Conservation (phyloP, 1,140 invertebrate genomes). For the Diorhabda carinulata region DNA sequence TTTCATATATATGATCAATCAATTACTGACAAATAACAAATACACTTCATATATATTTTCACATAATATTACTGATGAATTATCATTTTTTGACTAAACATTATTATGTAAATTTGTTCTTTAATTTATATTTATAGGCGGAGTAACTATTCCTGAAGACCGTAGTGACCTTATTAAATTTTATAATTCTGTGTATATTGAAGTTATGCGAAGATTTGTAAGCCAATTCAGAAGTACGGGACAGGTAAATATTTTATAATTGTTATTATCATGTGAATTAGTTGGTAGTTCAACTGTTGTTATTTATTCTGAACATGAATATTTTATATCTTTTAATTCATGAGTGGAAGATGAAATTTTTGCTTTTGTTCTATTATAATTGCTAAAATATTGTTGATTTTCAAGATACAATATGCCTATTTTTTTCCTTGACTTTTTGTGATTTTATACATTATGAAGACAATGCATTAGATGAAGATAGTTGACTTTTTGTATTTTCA, state of each 20-base stretch:
- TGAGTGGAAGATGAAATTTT: background rate
- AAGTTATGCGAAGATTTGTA: conserved; percentile 75
- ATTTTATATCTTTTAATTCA: background rate
- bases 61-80: too few relatives aligned
- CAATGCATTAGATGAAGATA: too few relatives aligned
- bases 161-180: conserved; percentile 90
- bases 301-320: background rate
- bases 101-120: background rate
- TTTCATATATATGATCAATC: too few relatives aligned
- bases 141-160: conserved; percentile 42
- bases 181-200: conserved; percentile 87
- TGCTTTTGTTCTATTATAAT: too few relatives aligned
- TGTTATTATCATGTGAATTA: background rate
- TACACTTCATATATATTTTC: too few relatives aligned
- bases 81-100: too few relatives aligned
- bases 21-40: too few relatives aligned
- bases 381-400: too few relatives aligned
- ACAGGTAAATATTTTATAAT: conserved; percentile 11
- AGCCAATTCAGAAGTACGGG: conserved; percentile 56
- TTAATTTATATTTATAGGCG: conserved; percentile 17
- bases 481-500: too few relatives aligned
- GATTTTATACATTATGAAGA: too few relatives aligned
- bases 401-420: too few relatives aligned
- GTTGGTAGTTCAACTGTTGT: background rate
- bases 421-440: too few relatives aligned